phyloP scores from a whole-genome alignment of 2,888 invertebrate species.

The Caenorhabditis sinica region DNA sequence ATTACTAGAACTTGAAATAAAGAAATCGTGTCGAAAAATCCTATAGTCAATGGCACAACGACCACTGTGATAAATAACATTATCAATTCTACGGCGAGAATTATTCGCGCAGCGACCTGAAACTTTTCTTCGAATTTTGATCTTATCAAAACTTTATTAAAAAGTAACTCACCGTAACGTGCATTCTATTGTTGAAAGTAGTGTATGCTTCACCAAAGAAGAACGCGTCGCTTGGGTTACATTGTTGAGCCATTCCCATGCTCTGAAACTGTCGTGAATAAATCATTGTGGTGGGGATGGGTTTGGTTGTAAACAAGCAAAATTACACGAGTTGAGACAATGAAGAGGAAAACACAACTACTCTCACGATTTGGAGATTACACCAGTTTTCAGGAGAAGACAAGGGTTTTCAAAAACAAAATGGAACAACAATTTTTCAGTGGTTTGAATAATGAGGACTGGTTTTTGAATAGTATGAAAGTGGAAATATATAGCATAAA shows the following conservation, averaged over 20 bases:
- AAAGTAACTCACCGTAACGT: slow-evolving; percentile 63
- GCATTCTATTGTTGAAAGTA: slow-evolving; percentile 64
- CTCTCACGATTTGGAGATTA: slow-evolving; percentile 49
- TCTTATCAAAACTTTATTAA: neutral
- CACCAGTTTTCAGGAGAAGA: slow-evolving; percentile 32
- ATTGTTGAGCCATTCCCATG: slow-evolving; percentile 70
- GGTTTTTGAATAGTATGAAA: slow-evolving; percentile 3
- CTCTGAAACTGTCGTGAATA: slow-evolving; percentile 58
- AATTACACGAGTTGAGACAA: slow-evolving; percentile 60
- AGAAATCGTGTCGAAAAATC: slow-evolving; percentile 70
- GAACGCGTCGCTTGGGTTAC: slow-evolving; percentile 63
- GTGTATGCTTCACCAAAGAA: slow-evolving; percentile 69
- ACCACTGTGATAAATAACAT: slow-evolving; percentile 68
- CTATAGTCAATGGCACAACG: slow-evolving; percentile 69
- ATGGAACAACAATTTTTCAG: slow-evolving; percentile 14
- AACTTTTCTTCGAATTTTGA: slow-evolving; percentile 15
- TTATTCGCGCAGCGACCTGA: slow-evolving; percentile 67
- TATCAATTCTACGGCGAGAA: slow-evolving; percentile 65
- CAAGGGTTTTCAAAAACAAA: slow-evolving; percentile 16
- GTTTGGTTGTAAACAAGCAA: slow-evolving; percentile 57
- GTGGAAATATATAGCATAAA: too few species aligned
- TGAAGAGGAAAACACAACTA: slow-evolving; percentile 23
- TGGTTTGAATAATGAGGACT: slow-evolving; percentile 50
- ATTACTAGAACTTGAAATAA: slow-evolving; percentile 65
- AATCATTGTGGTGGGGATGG: slow-evolving; percentile 36